Evolutionary conservation across 1,140 invertebrate species (phyloP), one percentile per base, ranked within the genome.

Genomic region (Aphidius gifuensis): DNA sequence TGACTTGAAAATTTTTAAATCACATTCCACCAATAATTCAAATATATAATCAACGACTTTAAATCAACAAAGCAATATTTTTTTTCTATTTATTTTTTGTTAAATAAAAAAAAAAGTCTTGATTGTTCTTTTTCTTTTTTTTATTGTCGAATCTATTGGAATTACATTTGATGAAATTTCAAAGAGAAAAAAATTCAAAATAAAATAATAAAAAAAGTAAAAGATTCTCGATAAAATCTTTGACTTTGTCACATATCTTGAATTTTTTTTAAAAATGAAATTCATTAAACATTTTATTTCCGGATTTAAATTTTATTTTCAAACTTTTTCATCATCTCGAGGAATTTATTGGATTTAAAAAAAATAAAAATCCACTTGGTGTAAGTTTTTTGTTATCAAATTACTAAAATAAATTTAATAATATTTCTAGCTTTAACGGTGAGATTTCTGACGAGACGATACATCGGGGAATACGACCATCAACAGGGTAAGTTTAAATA

Each of bases 391-490:
- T 16, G 16, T 16, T 16, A 16, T 16, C 16, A 16, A 16, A 16
- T 16, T 16, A 16, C 16, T 16, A 16, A 16, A 16, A 16, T 16
- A 16, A 16, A 44, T 23, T 39, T 47, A 48, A 32, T 44, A 67
- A 68, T 58, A 66, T 65, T 87, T 86, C 60, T 86, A 94, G 92
- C 92, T 45, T 71, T 96, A 71, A 92, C 91, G 43, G 93, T 96
- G 50, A 85, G 93, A 66, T 96, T 94, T 74, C 80, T 96, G 49
- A 96, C 93, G 1, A 91, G 89, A 71, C 81, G 93, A 65, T 96
- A 94, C 77, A 96, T 96, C 63, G 93, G 93, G 50, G 93, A 96
- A 81, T 96, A 96, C 77, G 93, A 95, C 78, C 92, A 95, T 79
- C 91, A 93, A 80, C 87, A 90, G 82, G 92, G 92, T 93, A 83